Percentiles rank a stretch among this genome's conserved stretches.
These are phyloP conservation scores for Gila robusta DNA, from an alignment of 2,797 vertebrate species.

Conservation along the genomic window DNA sequence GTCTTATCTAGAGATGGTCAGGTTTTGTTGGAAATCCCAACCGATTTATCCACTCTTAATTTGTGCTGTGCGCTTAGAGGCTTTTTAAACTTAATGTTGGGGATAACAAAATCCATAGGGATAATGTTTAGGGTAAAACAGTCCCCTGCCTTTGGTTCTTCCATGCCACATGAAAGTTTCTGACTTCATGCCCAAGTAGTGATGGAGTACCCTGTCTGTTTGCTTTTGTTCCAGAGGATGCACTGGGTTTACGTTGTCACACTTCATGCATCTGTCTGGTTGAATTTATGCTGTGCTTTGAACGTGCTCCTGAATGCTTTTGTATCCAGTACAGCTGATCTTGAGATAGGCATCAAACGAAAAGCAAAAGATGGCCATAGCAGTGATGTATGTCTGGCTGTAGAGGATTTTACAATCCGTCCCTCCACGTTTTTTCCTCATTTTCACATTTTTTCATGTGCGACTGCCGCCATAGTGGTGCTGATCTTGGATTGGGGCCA, in stretches of 20 bases:
- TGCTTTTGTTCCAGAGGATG: slow-evolving; percentile 57
- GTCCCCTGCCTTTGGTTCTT: slow-evolving; percentile 4
- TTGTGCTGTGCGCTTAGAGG: not conserved
- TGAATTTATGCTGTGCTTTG: slow-evolving; percentile 54
- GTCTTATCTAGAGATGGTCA: slow-evolving; percentile 8
- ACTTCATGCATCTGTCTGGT: slow-evolving; percentile 52
- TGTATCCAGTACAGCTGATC: slow-evolving; percentile 31
- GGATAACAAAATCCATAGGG: slow-evolving; percentile 7
- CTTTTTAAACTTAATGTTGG: slow-evolving; percentile 12
- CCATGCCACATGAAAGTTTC: slow-evolving; percentile 26
- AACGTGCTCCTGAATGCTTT: slow-evolving; percentile 39
- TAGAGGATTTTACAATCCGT: slow-evolving; percentile 22
- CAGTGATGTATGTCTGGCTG: slow-evolving; percentile 40
- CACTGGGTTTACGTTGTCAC: slow-evolving; percentile 56
- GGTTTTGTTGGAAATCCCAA: slow-evolving; percentile 30
- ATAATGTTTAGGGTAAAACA: not conserved
- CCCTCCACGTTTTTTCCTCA: slow-evolving; percentile 28
- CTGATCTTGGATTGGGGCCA: slow-evolving; percentile 57
- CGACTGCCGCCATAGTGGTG: slow-evolving; percentile 45
- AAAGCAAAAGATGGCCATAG: slow-evolving; percentile 38
- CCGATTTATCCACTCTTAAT: slow-evolving; percentile 7
- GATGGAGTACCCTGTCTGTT: slow-evolving; percentile 46
- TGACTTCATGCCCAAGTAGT: slow-evolving; percentile 34
- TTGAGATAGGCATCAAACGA: slow-evolving; percentile 33
- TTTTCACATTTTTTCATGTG: slow-evolving; percentile 27